A percentile compares a stretch with the other conserved stretches of the same genome.
phyloP scores from a whole-genome alignment of 2,113 vertebrate species.

The Zootoca vivipara region DNA sequence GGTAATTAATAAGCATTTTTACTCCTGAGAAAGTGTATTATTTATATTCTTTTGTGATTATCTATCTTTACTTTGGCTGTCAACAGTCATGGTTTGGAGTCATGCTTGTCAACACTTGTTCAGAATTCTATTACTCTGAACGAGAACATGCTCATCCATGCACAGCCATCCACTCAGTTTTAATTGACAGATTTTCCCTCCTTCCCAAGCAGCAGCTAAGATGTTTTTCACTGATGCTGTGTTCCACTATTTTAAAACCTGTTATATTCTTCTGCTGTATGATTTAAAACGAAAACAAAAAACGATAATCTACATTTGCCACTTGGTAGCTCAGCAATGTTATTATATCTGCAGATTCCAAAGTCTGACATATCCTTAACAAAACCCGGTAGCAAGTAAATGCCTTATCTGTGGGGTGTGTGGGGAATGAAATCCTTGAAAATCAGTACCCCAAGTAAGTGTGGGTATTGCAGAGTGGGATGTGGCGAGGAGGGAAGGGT shows the following conservation, averaged over 20 bases:
- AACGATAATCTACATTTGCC: not conserved
- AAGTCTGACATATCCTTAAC: not conserved
- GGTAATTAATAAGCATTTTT: not conserved
- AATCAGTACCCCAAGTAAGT: not conserved
- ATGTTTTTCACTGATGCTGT: not conserved
- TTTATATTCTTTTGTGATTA: conserved; percentile 4
- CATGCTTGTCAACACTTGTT: not conserved
- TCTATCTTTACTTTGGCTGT: conserved; percentile 23
- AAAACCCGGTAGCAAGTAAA: not conserved
- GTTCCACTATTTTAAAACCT: not conserved
- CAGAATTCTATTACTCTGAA: conserved; percentile 3
- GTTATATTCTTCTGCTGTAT: not conserved
- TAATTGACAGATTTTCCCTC: not conserved
- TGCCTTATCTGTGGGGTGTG: no score
- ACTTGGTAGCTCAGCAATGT: not conserved
- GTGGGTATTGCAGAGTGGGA: not conserved
- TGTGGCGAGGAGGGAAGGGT: no score
- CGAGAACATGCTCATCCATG: not conserved
- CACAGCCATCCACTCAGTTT: conserved; percentile 4
- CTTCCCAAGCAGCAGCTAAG: not conserved
- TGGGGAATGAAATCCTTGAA: not conserved
- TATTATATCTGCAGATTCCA: not conserved
- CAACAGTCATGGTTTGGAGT: not conserved
- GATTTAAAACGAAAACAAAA: no score
- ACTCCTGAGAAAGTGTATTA: not conserved